These are phyloP conservation scores for Cyclophora albipunctata DNA, from an alignment of 2,888 invertebrate genomes.

Conservation along the genomic window DNA sequence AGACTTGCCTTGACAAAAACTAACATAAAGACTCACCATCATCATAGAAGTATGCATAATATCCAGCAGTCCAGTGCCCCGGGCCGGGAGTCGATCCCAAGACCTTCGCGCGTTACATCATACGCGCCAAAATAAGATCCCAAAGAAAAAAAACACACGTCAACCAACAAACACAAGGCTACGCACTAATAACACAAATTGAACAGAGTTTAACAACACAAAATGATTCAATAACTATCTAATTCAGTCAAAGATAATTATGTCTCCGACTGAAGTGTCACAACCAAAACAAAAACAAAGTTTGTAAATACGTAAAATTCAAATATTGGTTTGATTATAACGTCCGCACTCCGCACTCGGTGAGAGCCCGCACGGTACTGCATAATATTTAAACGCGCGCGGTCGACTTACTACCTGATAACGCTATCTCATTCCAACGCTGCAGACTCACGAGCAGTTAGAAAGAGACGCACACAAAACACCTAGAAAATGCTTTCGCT, in stretches of 20 bases:
- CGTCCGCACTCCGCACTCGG: slow-evolving; percentile 29
- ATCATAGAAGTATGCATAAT: slow-evolving; percentile 68
- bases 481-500: slow-evolving; percentile 38
- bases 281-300: slow-evolving; percentile 56
- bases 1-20: too few species aligned
- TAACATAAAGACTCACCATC: slow-evolving; percentile 49
- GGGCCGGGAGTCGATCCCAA: slow-evolving; percentile 57
- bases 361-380: slow-evolving; percentile 34
- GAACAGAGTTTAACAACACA: slow-evolving; percentile 25
- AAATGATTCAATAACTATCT: slow-evolving; percentile 10
- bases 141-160: slow-evolving; percentile 53
- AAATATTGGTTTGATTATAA: slow-evolving; percentile 14
- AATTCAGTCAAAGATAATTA: slow-evolving; percentile 14
- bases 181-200: slow-evolving; percentile 41
- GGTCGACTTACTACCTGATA: slow-evolving; percentile 31
- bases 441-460: slow-evolving; percentile 6
- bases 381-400: slow-evolving; percentile 24
- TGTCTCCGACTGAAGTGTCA: slow-evolving; percentile 24
- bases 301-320: slow-evolving; percentile 64
- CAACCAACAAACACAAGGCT: slow-evolving; percentile 68
- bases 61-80: slow-evolving; percentile 37
- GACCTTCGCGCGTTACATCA: slow-evolving; percentile 59
- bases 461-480: slow-evolving; percentile 36
- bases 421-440: slow-evolving; percentile 37
- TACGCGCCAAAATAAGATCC: slow-evolving; percentile 62